Evolutionary conservation across 2,113 vertebrate species (phyloP), one percentile per base, ranked within the genome.

Genomic region (Merops nubicus): DNA sequence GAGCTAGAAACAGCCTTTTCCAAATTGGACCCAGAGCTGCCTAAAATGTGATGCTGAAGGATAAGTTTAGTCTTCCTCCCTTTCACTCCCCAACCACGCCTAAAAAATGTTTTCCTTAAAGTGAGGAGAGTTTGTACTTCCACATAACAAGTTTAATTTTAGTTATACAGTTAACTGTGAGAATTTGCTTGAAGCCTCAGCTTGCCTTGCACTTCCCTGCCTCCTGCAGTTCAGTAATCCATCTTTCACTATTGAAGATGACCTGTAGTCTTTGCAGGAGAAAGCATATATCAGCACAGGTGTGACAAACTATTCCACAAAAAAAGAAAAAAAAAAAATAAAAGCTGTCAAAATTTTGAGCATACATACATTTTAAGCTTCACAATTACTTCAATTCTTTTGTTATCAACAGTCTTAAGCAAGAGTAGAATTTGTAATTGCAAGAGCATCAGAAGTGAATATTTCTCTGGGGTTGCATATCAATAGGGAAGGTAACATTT

Each of bases 141-240:
- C 22, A 34, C 40, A 75, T 34, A 63, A 78, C 12, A 13, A 34
- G 20, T 63, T 72, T 28, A 72, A 67, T 62, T 74, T 70, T 48
- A 72, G 29, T 76, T 83, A 56, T 15, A 54, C 12, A 26, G 28
- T 62, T 65, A 79, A 64, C n/a, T 72, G 21, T 25, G 26, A 85
- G 67, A 69, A 80, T 94, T 92, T 92, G 16, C 63, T 69, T 31
- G 40, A 72, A 69, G 25, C 54, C 72, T 79, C 85, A 91, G 51
- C 20, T 63, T 65, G 28, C 16, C 78, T 19, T 73, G 33, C 23
- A 53, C 13, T 74, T 53, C 29, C 33, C 25, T 88, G 28, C 11
- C 72, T 92, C 79, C 83, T 89, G 75, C 67, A 67, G 63, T 74
- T 90, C 76, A 86, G 34, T 88, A 96, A 90, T 59, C 38, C 36